phyloP scores from a whole-genome alignment of 2,113 vertebrate species.

The Sylvilagus bachmani region DNA sequence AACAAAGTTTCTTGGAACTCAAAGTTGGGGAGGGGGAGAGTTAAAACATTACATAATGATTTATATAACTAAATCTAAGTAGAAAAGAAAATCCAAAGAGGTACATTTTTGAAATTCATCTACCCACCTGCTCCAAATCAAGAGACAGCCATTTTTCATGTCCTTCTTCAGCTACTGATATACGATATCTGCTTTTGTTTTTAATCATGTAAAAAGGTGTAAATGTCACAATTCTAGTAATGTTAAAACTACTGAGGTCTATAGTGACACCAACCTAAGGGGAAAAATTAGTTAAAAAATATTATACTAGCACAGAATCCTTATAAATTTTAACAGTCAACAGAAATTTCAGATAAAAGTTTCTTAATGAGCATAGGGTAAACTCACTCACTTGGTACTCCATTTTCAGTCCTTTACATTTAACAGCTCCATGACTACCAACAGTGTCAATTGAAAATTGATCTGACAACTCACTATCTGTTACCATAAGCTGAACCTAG shows the following conservation, averaged over 20 bases:
- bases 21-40: not conserved
- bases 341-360: conserved; percentile 23
- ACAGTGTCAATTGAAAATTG: conserved; percentile 98
- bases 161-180: conserved; percentile 93
- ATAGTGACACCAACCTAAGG: conserved; percentile 97
- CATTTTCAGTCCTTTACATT: conserved; percentile 94
- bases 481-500: conserved; percentile 97
- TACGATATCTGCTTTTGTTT: conserved; percentile 94
- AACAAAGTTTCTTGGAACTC: not conserved
- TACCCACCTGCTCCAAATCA: conserved; percentile 92
- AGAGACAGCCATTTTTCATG: conserved; percentile 93
- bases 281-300: conserved; percentile 56
- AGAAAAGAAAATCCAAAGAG: conserved; percentile 17
- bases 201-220: conserved; percentile 97
- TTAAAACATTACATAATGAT: conserved; percentile 51
- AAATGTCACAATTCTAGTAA: conserved; percentile 98
- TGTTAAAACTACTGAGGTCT: conserved; percentile 96
- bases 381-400: conserved; percentile 95
- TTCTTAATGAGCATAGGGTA: not conserved
- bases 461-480: conserved; percentile 96
- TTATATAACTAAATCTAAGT: not conserved
- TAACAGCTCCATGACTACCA: conserved; percentile 96
- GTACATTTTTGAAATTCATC: conserved; percentile 38
- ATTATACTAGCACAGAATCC: not conserved
- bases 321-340: conserved; percentile 38